Conservation (phyloP, 1,140 invertebrate genomes). For the Caenorhabditis brenneri region DNA sequence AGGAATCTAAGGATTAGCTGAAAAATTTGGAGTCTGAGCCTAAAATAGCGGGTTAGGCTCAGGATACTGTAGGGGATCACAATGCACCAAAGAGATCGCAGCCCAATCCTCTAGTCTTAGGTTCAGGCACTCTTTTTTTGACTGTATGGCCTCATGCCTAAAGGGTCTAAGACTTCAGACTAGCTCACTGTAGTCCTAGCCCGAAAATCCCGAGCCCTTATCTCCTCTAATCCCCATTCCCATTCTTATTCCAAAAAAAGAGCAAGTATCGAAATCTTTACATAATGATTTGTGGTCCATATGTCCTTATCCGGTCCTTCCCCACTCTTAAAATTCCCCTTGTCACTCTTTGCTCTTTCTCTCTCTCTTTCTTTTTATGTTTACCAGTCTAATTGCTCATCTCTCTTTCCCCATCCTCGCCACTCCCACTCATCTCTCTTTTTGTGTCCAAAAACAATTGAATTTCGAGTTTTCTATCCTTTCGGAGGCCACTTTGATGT, state of each 20-base stretch:
- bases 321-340: not conserved
- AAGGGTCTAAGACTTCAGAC: too few species aligned
- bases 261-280: not conserved
- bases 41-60: too few species aligned
- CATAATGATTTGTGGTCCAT: conserved; percentile 1
- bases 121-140: too few species aligned
- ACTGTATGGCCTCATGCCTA: too few species aligned
- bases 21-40: too few species aligned
- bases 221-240: not conserved
- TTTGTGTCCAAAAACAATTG: not conserved
- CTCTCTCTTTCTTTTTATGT: not conserved
- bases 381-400: conserved; percentile 38
- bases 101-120: too few species aligned
- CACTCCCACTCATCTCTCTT: conserved; percentile 6
- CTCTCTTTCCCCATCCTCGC: not conserved
- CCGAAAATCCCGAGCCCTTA: too few species aligned
- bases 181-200: too few species aligned
- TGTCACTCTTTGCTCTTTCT: conserved; percentile 2
- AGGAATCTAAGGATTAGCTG: too few species aligned
- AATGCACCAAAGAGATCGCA: too few species aligned
- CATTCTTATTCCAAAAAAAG: not conserved
- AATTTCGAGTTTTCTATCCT: not conserved
- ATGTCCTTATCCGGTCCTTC: not conserved
- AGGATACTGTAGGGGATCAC: too few species aligned
- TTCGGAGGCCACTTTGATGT: not conserved